Evolutionary conservation across 2,888 invertebrate genomes (phyloP), one percentile per base, ranked within the genome.

Genomic region (Mellilla xanthometata): DNA sequence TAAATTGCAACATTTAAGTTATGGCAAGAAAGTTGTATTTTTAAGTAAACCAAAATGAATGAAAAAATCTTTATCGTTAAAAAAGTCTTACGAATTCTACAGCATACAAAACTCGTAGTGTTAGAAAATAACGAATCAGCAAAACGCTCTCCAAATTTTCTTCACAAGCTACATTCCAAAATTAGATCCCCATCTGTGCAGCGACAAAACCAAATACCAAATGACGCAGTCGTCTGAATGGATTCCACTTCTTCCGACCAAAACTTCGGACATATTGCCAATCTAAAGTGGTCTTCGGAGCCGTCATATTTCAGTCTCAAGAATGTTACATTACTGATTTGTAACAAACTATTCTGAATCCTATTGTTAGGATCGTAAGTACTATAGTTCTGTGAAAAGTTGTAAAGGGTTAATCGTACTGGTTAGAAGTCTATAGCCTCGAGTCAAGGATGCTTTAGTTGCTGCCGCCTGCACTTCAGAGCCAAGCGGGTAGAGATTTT

Each of bases 401-500:
- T 24, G 1, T 13, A 11, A 26, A 34, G 23, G 34, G 13, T 24
- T 26, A 34, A 34, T 34, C 34, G 11, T 23, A 26, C 22, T 22
- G 23, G 32, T 26, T 34, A 26, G 34, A n/a, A 34, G 9, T 12
- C 7, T 32, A 24, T 13, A 31, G 31, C 39, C 39, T 46, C 40
- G 10, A 13, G 22, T 28, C 11, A 12, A 36, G 36, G 29, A 26
- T 40, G 13, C 40, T 41, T 15, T 28, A 15, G 36, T 7, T n/a
- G 22, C 26, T 44, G 35, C 23, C 40, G 46, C 41, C 46, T 36
- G 46, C 48, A 6, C 23, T 34, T 26, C n/a, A n/a, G 26, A 34
- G 13, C n/a, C 24, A 23, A 24, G 3, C n/a, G 1, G 2, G 7
- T 24, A 24, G 24, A 24, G 15, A 5, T 24, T 24, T 24, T 24